phyloP scores from a whole-genome alignment of 2,888 invertebrate genomes.

The Cecidostiba fungosa region DNA sequence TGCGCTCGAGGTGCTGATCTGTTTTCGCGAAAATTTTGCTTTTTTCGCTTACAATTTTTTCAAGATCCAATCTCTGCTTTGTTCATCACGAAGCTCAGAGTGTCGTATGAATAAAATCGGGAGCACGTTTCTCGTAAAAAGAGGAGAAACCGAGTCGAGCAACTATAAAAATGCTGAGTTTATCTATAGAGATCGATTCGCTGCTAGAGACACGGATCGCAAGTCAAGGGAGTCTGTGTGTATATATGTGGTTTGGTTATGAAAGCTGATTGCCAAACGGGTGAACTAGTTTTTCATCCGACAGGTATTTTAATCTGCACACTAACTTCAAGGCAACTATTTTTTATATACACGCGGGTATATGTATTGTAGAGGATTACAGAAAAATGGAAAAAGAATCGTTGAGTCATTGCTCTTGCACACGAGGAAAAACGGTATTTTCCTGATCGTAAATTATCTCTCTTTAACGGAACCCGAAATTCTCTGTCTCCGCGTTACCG shows the following conservation, averaged over 20 bases:
- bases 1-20: not conserved
- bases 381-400: not conserved
- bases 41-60: not conserved
- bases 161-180: not conserved
- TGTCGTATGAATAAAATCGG: not conserved
- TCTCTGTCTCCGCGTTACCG: not conserved
- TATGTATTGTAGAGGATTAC: too few species aligned
- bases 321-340: too few species aligned
- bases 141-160: not conserved
- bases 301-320: too few species aligned
- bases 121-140: not conserved
- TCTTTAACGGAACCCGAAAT: not conserved
- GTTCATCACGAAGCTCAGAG: not conserved
- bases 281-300: not conserved
- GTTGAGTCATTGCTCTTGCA: not conserved
- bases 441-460: conserved; percentile 5
- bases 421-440: conserved; percentile 13
- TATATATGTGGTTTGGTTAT: not conserved
- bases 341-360: too few species aligned
- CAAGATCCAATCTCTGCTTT: not conserved
- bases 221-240: not conserved
- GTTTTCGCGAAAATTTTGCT: not conserved
- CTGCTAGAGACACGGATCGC: not conserved
- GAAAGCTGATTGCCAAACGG: not conserved
- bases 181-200: not conserved